Conservation (phyloP, 2,797 vertebrate genomes). For the Leptoclinus maculatus region DNA sequence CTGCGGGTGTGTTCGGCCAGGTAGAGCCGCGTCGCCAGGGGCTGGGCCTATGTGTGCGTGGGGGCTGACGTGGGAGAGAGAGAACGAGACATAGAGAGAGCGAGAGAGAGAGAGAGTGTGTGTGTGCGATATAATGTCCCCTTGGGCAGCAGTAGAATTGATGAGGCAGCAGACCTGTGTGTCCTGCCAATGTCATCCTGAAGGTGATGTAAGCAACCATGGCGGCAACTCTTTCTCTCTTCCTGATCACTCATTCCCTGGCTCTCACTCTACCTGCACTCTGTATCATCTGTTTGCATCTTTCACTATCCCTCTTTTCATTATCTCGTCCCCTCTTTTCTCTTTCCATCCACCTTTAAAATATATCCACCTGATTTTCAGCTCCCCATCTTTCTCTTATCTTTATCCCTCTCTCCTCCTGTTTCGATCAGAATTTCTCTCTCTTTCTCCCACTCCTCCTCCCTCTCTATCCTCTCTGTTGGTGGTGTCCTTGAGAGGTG, state of each 20-base stretch:
- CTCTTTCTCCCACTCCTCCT: constrained; percentile 1
- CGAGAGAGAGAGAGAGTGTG: not conserved
- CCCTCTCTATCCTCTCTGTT: constrained; percentile 52
- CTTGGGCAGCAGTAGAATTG: constrained; percentile 79
- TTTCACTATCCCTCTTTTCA: constrained; percentile 38
- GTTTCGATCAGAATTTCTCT: constrained; percentile 29
- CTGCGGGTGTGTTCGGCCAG: constrained; percentile 78
- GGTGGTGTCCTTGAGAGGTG: constrained; percentile 80
- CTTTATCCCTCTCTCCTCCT: constrained; percentile 24
- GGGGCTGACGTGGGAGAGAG: constrained; percentile 35
- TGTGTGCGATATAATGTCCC: constrained; percentile 73
- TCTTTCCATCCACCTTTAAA: constrained; percentile 24
- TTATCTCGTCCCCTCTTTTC: constrained; percentile 29
- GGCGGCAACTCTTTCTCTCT: constrained; percentile 50
- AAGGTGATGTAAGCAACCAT: constrained; percentile 81
- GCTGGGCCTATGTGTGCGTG: constrained; percentile 30
- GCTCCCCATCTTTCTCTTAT: constrained; percentile 16
- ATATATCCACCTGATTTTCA: constrained; percentile 36
- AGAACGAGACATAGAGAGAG: constrained; percentile 7
- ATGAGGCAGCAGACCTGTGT: constrained; percentile 85
- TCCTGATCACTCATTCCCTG: constrained; percentile 52
- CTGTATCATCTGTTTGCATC: constrained; percentile 36
- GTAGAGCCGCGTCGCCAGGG: constrained; percentile 74
- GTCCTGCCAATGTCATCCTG: constrained; percentile 85
- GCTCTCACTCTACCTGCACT: constrained; percentile 45